Evolutionary conservation across 1,140 invertebrate genomes (phyloP).

Genomic region (Hyles euphorbiae): DNA sequence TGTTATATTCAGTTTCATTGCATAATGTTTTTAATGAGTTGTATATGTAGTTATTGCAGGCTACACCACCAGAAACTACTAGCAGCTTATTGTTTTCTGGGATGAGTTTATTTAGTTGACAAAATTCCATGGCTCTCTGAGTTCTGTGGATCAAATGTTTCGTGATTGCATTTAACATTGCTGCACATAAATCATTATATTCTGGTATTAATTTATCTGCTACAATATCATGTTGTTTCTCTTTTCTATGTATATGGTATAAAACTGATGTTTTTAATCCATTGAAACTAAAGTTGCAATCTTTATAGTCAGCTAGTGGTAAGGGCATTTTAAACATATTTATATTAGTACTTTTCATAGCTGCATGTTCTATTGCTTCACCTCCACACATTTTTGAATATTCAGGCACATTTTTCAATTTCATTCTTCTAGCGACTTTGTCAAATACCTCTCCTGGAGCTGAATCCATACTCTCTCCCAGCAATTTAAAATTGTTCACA

Average conservation of each 20-base stretch:
- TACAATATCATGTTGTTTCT: slow-evolving; percentile 67
- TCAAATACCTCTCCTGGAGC: slow-evolving; percentile 95
- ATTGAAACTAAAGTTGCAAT: slow-evolving; percentile 70
- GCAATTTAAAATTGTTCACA: slow-evolving; percentile 86
- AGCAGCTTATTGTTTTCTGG: slow-evolving; percentile 76
- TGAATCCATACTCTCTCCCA: slow-evolving; percentile 88
- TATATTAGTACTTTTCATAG: slow-evolving; percentile 82
- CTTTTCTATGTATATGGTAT: slow-evolving; percentile 48
- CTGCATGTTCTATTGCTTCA: slow-evolving; percentile 88
- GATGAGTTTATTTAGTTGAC: slow-evolving; percentile 78
- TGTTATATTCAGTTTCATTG: slow-evolving; percentile 79
- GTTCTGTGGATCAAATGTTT: slow-evolving; percentile 89
- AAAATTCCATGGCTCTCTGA: slow-evolving; percentile 89
- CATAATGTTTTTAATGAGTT: slow-evolving; percentile 83
- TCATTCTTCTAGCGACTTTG: slow-evolving; percentile 91
- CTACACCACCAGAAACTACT: slow-evolving; percentile 95
- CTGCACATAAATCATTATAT: slow-evolving; percentile 90
- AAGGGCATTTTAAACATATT: slow-evolving; percentile 81
- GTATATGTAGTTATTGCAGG: slow-evolving; percentile 93
- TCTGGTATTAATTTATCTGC: slow-evolving; percentile 85
- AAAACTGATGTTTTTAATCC: slow-evolving; percentile 57
- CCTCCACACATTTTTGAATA: slow-evolving; percentile 88
- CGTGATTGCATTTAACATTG: slow-evolving; percentile 83
- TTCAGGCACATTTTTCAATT: slow-evolving; percentile 87
- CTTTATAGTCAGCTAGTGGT: slow-evolving; percentile 76